A percentile compares a stretch with the other conserved stretches of the same genome.
Conservation (phyloP, 2,113 vertebrate genomes). For the Siniperca chuatsi region DNA sequence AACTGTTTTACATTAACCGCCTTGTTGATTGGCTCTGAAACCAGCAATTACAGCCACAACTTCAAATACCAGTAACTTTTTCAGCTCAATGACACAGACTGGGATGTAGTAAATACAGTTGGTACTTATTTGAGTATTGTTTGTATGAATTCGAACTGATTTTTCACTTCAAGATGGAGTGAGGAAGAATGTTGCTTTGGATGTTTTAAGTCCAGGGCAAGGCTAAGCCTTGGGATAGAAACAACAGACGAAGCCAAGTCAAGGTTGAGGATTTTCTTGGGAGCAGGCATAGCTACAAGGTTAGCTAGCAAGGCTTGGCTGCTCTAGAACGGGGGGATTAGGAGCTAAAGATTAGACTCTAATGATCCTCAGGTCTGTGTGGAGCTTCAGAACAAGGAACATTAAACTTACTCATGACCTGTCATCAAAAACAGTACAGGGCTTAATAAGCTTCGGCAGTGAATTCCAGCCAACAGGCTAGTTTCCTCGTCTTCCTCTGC, state of each 20-base stretch:
- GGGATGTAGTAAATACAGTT: not conserved
- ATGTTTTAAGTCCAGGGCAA: slow-evolving; percentile 27
- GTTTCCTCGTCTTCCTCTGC: slow-evolving; percentile 27
- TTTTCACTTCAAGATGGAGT: slow-evolving; percentile 7
- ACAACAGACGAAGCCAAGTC: slow-evolving; percentile 44
- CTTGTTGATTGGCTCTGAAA: slow-evolving; percentile 57
- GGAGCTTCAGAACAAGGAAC: slow-evolving; percentile 38
- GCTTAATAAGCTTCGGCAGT: slow-evolving; percentile 55
- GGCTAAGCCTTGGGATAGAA: slow-evolving; percentile 15
- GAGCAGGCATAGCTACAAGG: slow-evolving; percentile 35
- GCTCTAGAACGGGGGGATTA: slow-evolving; percentile 34
- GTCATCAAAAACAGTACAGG: slow-evolving; percentile 59
- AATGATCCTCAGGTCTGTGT: slow-evolving; percentile 56
- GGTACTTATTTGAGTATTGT: slow-evolving; percentile 4
- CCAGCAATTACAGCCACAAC: slow-evolving; percentile 39
- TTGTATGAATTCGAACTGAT: slow-evolving; percentile 1
- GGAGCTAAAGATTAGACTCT: slow-evolving; percentile 51
- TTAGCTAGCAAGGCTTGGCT: slow-evolving; percentile 21
- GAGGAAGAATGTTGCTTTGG: slow-evolving; percentile 25
- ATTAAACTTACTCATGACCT: slow-evolving; percentile 54
- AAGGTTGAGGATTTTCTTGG: slow-evolving; percentile 59
- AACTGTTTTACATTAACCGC: slow-evolving; percentile 54
- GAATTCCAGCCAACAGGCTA: slow-evolving; percentile 35
- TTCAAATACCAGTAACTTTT: slow-evolving; percentile 45
- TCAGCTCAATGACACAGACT: not conserved